phyloP scores from a whole-genome alignment of 64 coral and sea anemone genomes.

The Pocillopora verrucosa region DNA sequence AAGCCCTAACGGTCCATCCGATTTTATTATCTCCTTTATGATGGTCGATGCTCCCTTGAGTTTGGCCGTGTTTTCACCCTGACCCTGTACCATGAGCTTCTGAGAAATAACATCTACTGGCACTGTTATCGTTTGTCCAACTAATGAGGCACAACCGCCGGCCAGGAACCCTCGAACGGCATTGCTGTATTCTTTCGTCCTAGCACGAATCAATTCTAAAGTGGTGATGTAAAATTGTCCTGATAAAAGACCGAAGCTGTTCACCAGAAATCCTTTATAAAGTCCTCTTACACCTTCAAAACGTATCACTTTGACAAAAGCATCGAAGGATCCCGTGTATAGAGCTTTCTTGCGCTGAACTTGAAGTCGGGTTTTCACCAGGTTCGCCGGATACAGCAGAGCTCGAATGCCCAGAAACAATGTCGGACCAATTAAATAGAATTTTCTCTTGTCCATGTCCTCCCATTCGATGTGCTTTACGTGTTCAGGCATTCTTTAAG shows the following conservation, averaged over 20 bases:
- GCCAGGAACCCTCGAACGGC: slow-evolving; percentile 86
- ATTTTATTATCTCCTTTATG: slow-evolving; percentile 54
- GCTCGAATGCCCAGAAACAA: slow-evolving; percentile 89
- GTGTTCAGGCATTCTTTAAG: slow-evolving; percentile 77
- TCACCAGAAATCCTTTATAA: slow-evolving; percentile 97
- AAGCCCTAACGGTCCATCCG: slow-evolving; percentile 60
- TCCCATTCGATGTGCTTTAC: slow-evolving; percentile 97
- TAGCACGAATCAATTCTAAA: slow-evolving; percentile 78
- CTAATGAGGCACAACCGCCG: slow-evolving; percentile 83
- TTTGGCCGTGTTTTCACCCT: slow-evolving; percentile 65
- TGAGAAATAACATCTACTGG: slow-evolving; percentile 95
- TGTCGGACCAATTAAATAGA: slow-evolving; percentile 94
- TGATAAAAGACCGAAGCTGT: slow-evolving; percentile 70
- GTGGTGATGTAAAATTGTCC: slow-evolving; percentile 99
- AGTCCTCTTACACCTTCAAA: slow-evolving; percentile 91
- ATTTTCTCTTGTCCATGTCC: slow-evolving; percentile 93
- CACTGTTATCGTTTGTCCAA: slow-evolving; percentile 91
- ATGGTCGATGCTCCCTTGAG: slow-evolving; percentile 66
- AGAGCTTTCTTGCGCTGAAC: slow-evolving; percentile 92
- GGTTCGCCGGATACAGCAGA: slow-evolving; percentile 85
- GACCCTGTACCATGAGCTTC: slow-evolving; percentile 93
- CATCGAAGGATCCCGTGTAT: slow-evolving; percentile 96
- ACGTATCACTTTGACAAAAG: slow-evolving; percentile 83
- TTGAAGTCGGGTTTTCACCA: slow-evolving; percentile 93
- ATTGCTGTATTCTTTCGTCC: slow-evolving; percentile 66